Percentiles rank a stretch among this genome's conserved stretches.
phyloP scores from a whole-genome alignment of 2,797 vertebrate species.

The Xiphophorus birchmanni region DNA sequence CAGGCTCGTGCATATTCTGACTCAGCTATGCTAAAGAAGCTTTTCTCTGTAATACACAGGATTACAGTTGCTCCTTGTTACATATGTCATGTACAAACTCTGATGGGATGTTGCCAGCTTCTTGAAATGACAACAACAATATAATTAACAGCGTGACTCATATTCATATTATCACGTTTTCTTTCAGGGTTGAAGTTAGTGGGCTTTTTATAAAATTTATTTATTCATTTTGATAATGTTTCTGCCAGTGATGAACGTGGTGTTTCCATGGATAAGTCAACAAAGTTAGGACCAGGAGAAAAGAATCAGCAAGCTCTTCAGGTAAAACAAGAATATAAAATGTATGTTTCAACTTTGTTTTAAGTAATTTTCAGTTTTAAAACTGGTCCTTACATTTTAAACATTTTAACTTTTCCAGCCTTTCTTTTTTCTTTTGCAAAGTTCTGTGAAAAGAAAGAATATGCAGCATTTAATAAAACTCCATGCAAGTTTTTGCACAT shows the following conservation, averaged over 20 bases:
- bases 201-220: neutral
- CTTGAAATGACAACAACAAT: slow-evolving; percentile 39
- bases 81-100: slow-evolving; percentile 63
- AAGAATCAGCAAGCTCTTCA: neutral
- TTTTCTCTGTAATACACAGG: slow-evolving; percentile 71
- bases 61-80: slow-evolving; percentile 67
- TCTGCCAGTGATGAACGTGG: neutral
- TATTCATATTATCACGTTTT: neutral
- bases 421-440: neutral
- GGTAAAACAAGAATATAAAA: neutral
- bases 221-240: neutral
- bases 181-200: slow-evolving; percentile 14
- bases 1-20: slow-evolving; percentile 73
- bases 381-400: slow-evolving; percentile 4
- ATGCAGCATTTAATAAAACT: neutral
- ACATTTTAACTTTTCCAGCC: slow-evolving; percentile 2
- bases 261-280: neutral
- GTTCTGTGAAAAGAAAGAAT: neutral
- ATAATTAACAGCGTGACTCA: slow-evolving; percentile 28
- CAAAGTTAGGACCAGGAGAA: neutral
- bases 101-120: slow-evolving; percentile 43
- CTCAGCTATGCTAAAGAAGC: slow-evolving; percentile 68
- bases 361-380: slow-evolving; percentile 14
- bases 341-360: neutral
- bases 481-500: no score